Evolutionary conservation across 2,888 invertebrate species (phyloP).

Genomic region (Anthophora plumipes): DNA sequence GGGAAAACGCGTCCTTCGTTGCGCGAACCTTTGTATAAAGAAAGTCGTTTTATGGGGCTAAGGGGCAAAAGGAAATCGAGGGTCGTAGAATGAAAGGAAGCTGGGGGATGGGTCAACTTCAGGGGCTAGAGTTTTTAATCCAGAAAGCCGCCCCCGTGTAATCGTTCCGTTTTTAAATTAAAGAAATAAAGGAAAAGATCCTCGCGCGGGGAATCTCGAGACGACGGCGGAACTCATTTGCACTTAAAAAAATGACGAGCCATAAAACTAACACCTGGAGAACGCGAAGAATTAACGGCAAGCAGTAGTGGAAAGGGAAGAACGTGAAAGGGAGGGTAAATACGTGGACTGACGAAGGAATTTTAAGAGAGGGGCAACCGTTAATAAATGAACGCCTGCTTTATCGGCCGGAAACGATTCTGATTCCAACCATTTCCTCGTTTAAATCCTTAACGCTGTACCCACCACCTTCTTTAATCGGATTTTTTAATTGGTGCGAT

Average conservation of each 20-base stretch:
- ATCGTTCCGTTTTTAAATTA: slow-evolving; percentile 80
- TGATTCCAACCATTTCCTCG: slow-evolving; percentile 79
- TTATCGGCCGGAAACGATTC: slow-evolving; percentile 84
- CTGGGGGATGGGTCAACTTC: slow-evolving; percentile 53
- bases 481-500: slow-evolving; percentile 83
- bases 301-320: slow-evolving; percentile 17
- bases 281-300: slow-evolving; percentile 72
- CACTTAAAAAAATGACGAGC: slow-evolving; percentile 84
- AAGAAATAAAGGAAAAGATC: slow-evolving; percentile 78
- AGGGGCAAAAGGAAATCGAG: slow-evolving; percentile 59
- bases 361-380: slow-evolving; percentile 72
- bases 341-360: slow-evolving; percentile 48
- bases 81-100: slow-evolving; percentile 55
- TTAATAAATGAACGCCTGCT: slow-evolving; percentile 83
- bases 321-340: slow-evolving; percentile 44
- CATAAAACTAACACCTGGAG: slow-evolving; percentile 82
- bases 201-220: slow-evolving; percentile 58
- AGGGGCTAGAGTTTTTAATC: slow-evolving; percentile 76
- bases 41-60: slow-evolving; percentile 52
- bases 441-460: slow-evolving; percentile 78
- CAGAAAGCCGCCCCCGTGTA: slow-evolving; percentile 75
- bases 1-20: slow-evolving; percentile 29
- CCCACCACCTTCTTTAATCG: slow-evolving; percentile 81
- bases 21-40: slow-evolving; percentile 53
- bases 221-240: slow-evolving; percentile 81